These are phyloP conservation scores for Hirundichthys speculiger DNA, from an alignment of 2,113 vertebrate species.

Conservation along the genomic window DNA sequence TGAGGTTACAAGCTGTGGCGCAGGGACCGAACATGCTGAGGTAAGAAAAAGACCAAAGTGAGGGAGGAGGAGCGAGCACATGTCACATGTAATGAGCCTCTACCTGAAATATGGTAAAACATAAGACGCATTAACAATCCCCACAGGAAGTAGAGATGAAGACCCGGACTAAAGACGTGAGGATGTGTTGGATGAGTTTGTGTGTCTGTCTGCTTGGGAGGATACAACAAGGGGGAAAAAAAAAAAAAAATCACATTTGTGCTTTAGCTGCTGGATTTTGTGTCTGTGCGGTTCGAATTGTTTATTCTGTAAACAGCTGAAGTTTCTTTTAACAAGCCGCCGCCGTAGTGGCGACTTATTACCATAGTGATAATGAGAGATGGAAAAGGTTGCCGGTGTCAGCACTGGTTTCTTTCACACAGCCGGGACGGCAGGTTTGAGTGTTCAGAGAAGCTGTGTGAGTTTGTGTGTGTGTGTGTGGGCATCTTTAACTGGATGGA, in stretches of 20 bases:
- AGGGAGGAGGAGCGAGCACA: not conserved
- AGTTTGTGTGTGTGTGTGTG: too few species aligned
- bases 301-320: constrained; percentile 50
- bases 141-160: constrained; percentile 10
- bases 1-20: constrained; percentile 40
- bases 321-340: constrained; percentile 44
- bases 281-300: constrained; percentile 22
- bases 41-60: constrained; percentile 10
- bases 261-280: constrained; percentile 28
- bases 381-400: constrained; percentile 62
- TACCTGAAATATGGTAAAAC: constrained; percentile 2
- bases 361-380: constrained; percentile 69
- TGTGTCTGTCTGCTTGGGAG: constrained; percentile 32
- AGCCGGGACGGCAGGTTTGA: constrained; percentile 14
- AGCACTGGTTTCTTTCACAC: constrained; percentile 43
- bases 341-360: constrained; percentile 60
- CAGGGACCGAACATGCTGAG: constrained; percentile 45
- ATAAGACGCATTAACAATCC: not conserved
- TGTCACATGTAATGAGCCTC: constrained; percentile 12
- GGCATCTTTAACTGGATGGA: too few species aligned
- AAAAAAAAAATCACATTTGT: constrained; percentile 40
- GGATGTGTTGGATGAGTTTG: constrained; percentile 7
- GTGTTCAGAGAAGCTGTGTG: constrained; percentile 18
- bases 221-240: too few species aligned
- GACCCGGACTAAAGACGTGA: constrained; percentile 5